Percentiles rank a stretch among this genome's conserved stretches.
Evolutionary conservation across 2,888 invertebrate genomes (phyloP).

Genomic region (Dolichopus griseipennis): DNA sequence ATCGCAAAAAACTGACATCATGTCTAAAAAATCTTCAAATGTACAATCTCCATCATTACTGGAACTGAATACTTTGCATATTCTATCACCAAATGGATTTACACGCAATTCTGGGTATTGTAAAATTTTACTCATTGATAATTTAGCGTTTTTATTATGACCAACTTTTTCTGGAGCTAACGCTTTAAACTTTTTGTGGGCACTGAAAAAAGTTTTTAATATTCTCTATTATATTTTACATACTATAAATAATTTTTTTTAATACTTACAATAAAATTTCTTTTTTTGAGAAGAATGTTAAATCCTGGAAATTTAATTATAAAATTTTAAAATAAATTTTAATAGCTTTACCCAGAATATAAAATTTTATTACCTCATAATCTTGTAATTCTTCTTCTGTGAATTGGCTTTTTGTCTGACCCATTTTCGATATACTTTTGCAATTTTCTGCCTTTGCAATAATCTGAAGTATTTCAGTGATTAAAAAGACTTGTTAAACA

Average conservation of each 20-base stretch:
- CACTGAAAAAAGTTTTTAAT: constrained; percentile 48
- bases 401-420: constrained; percentile 74
- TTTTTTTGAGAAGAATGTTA: constrained; percentile 87
- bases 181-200: constrained; percentile 82
- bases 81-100: constrained; percentile 85
- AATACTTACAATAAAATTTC: constrained; percentile 76
- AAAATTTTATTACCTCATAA: constrained; percentile 67
- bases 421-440: constrained; percentile 49
- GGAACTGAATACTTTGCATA: constrained; percentile 85
- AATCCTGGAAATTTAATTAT: constrained; percentile 58
- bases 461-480: too few species aligned
- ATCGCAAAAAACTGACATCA: constrained; percentile 94
- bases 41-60: constrained; percentile 84
- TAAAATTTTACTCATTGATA: constrained; percentile 74
- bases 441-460: too few species aligned
- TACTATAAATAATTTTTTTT: not conserved
- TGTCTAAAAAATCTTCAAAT: constrained; percentile 92
- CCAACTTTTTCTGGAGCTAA: constrained; percentile 84
- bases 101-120: constrained; percentile 80
- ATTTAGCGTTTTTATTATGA: constrained; percentile 76
- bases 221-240: not conserved
- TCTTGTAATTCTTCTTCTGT: constrained; percentile 82
- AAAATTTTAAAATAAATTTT: constrained; percentile 13
- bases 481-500: too few species aligned
- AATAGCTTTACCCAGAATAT: not conserved